A percentile compares a stretch with the other conserved stretches of the same genome.
These are phyloP conservation scores for Agrotis exclamationis DNA, from an alignment of 2,888 invertebrate species.

Conservation along the genomic window DNA sequence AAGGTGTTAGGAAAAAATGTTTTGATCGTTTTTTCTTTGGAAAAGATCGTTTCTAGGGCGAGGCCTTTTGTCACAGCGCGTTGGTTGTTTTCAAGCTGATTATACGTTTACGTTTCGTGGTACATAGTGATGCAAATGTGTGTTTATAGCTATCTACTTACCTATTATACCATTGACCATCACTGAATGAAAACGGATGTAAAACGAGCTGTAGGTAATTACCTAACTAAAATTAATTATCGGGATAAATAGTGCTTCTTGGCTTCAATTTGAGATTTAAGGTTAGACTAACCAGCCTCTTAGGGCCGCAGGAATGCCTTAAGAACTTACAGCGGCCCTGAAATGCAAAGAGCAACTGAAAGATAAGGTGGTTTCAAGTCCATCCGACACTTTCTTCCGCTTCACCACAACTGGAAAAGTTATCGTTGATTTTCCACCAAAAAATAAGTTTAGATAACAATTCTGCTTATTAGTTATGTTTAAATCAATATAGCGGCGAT, in stretches of 20 bases:
- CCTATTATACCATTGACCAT: not conserved
- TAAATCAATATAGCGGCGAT: no score
- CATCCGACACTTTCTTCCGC: no score
- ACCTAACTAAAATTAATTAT: not conserved
- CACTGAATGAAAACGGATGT: constrained; percentile 19
- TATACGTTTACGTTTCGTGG: constrained; percentile 33
- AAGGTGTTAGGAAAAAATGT: constrained; percentile 17
- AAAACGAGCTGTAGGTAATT: not conserved
- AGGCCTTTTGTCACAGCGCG: constrained; percentile 48
- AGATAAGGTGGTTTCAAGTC: no score
- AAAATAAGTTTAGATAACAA: no score
- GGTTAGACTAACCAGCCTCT: no score
- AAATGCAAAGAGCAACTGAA: no score
- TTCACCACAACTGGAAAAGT: no score
- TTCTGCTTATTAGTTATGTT: no score
- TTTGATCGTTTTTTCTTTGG: constrained; percentile 31
- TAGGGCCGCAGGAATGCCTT: no score
- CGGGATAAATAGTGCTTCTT: not conserved
- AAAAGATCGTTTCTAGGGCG: constrained; percentile 41
- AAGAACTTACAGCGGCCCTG: no score
- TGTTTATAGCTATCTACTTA: constrained; percentile 20
- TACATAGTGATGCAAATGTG: constrained; percentile 34
- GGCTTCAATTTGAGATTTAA: no score
- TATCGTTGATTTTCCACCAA: no score
- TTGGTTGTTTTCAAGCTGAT: constrained; percentile 39